These are phyloP conservation scores for Mesembrinibis cayennensis DNA, from an alignment of 2,113 vertebrate species.

Conservation along the genomic window DNA sequence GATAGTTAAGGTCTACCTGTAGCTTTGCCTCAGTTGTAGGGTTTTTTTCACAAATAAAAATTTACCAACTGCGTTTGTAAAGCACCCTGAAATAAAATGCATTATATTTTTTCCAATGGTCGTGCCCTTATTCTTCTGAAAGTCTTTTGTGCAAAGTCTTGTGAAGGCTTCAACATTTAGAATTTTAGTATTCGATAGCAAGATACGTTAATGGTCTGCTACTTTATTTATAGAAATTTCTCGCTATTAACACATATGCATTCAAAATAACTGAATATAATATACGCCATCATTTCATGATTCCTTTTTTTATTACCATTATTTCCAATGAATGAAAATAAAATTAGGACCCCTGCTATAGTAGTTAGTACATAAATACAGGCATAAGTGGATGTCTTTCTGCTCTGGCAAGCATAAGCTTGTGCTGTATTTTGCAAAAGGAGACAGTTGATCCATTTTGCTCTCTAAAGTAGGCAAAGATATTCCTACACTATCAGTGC, in stretches of 20 bases:
- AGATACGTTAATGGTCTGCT: neutral
- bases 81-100: neutral
- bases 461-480: neutral
- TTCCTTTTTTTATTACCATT: neutral
- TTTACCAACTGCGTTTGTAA: neutral
- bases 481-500: neutral
- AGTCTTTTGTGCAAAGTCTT: neutral
- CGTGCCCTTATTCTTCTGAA: neutral
- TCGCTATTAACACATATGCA: neutral
- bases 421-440: neutral
- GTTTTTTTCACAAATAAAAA: neutral
- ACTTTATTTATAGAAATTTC: neutral
- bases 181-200: neutral
- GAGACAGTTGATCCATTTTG: neutral
- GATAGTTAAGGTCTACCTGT: neutral
- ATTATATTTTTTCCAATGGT: accelerated
- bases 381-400: neutral
- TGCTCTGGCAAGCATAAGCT: neutral
- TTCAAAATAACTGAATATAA: neutral
- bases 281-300: neutral
- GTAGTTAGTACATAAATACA: neutral
- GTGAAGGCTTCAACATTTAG: neutral
- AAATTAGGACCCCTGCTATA: neutral
- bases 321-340: neutral
- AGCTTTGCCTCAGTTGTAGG: neutral